Evolutionary conservation across 2,113 vertebrate genomes (phyloP).

Genomic region (Fregetta grallaria): DNA sequence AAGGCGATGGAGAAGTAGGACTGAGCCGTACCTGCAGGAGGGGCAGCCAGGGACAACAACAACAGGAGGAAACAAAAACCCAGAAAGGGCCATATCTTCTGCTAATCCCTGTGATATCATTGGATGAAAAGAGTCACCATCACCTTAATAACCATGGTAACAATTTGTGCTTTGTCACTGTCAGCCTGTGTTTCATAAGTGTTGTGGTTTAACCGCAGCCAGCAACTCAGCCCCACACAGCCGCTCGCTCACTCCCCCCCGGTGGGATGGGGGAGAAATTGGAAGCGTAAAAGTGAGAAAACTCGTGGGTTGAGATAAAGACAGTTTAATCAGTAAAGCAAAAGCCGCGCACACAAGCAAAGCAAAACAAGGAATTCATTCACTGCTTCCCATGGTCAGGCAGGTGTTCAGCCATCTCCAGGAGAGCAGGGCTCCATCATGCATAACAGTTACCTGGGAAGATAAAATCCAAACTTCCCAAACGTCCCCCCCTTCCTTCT

Average conservation of each 20-base stretch:
- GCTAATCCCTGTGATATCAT: background rate
- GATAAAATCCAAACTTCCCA: background rate
- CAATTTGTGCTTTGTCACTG: background rate
- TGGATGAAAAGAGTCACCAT: background rate
- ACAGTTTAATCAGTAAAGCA: background rate
- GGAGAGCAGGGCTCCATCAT: background rate
- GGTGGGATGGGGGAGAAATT: background rate
- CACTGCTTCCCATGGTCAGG: background rate
- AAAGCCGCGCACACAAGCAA: rapidly evolving
- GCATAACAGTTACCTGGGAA: background rate
- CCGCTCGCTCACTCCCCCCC: background rate
- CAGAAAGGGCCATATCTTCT: background rate
- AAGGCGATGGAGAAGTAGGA: background rate
- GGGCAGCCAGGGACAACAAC: background rate
- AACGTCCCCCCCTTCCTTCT: background rate
- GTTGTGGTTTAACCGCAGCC: background rate
- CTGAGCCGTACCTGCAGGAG: background rate
- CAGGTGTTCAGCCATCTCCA: background rate
- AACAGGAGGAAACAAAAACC: background rate
- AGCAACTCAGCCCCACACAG: background rate
- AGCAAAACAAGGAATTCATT: background rate
- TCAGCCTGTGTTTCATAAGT: background rate
- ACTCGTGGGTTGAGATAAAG: background rate
- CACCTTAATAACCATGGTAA: background rate
- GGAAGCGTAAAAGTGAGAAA: background rate